phyloP scores from a whole-genome alignment of 2,797 vertebrate species.

The Muraenolepis orangiensis region DNA sequence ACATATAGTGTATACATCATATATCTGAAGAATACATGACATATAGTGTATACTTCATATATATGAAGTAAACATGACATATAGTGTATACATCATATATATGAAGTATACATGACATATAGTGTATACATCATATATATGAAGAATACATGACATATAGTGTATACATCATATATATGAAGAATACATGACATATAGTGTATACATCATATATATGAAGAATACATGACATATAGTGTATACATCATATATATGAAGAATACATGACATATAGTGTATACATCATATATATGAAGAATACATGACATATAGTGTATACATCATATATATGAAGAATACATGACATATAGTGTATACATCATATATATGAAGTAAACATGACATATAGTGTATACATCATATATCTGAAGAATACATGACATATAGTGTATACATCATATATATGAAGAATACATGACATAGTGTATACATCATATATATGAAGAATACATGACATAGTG shows the following conservation, averaged over 20 bases:
- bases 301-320: neutral
- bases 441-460: neutral
- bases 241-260: neutral
- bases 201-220: neutral
- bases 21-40: neutral
- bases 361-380: neutral
- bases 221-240: neutral
- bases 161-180: neutral
- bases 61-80: neutral
- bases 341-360: neutral
- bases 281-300: neutral
- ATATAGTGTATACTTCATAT: neutral
- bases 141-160: neutral
- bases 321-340: neutral
- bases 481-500: neutral
- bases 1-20: neutral
- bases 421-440: neutral
- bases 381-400: neutral
- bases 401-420: neutral
- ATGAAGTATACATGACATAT: neutral
- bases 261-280: neutral
- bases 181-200: neutral
- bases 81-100: neutral
- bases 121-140: neutral
- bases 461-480: neutral